Evolutionary conservation across 2,113 vertebrate species (phyloP).

Genomic region (Sisor rabdophorus): DNA sequence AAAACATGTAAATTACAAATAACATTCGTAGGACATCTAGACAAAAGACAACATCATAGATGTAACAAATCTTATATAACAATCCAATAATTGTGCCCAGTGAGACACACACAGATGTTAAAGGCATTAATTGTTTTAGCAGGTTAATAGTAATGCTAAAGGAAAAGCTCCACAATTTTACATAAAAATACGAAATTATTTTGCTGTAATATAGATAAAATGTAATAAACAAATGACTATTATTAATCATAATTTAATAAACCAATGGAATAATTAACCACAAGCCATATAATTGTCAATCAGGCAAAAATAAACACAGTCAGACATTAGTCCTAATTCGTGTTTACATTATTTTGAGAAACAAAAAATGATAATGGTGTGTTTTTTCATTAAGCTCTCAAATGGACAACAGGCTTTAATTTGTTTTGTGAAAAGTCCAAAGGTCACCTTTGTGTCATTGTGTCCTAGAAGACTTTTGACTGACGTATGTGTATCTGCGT

Average conservation of each 20-base stretch:
- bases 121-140: slow-evolving; percentile 14
- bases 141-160: background rate
- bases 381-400: background rate
- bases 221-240: background rate
- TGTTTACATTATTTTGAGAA: background rate
- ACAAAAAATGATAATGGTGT: background rate
- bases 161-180: no score
- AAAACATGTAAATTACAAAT: background rate
- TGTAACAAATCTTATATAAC: background rate
- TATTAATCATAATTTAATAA: background rate
- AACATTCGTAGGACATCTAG: background rate
- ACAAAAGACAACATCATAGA: background rate
- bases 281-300: background rate
- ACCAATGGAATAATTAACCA: background rate
- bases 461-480: slow-evolving; percentile 28
- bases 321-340: background rate
- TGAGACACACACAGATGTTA: slow-evolving; percentile 3
- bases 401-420: background rate
- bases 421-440: slow-evolving; percentile 14
- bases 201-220: background rate
- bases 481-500: slow-evolving; percentile 19
- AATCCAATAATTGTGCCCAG: background rate
- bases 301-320: background rate
- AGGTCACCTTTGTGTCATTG: background rate
- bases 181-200: no score